phyloP scores from a whole-genome alignment of 2,113 vertebrate genomes.

The Amblyornis subalaris region DNA sequence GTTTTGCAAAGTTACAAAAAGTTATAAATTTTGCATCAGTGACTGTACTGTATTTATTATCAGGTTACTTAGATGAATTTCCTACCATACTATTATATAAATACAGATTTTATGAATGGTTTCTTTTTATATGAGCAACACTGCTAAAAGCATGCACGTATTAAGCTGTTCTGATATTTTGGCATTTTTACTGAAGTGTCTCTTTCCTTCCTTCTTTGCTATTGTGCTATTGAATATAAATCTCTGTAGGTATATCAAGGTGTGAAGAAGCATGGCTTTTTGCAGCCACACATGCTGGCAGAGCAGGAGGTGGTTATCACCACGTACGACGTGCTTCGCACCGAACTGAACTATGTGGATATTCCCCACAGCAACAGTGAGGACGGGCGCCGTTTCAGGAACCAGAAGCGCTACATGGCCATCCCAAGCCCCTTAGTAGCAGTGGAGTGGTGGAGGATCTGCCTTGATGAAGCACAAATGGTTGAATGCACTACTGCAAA shows the following conservation, averaged over 20 bases:
- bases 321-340: constrained; percentile 93
- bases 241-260: constrained; percentile 87
- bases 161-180: not conserved
- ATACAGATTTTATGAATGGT: not conserved
- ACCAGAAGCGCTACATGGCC: constrained; percentile 99
- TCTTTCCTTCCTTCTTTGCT: not conserved
- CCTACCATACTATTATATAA: not conserved
- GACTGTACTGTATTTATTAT: not conserved
- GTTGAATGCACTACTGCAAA: constrained; percentile 96
- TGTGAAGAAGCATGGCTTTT: constrained; percentile 95
- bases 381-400: constrained; percentile 91
- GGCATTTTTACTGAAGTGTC: not conserved
- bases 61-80: not conserved
- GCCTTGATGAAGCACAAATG: constrained; percentile 97
- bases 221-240: not conserved
- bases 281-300: constrained; percentile 91
- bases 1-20: not conserved
- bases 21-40: not conserved
- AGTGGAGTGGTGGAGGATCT: constrained; percentile 98
- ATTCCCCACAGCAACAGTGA: constrained; percentile 95
- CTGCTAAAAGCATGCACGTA: not conserved
- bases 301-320: constrained; percentile 98
- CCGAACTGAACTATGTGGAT: constrained; percentile 94
- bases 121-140: not conserved
- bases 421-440: constrained; percentile 94